Conservation (phyloP, 2,888 invertebrate genomes). For the Gryllus longicercus region DNA sequence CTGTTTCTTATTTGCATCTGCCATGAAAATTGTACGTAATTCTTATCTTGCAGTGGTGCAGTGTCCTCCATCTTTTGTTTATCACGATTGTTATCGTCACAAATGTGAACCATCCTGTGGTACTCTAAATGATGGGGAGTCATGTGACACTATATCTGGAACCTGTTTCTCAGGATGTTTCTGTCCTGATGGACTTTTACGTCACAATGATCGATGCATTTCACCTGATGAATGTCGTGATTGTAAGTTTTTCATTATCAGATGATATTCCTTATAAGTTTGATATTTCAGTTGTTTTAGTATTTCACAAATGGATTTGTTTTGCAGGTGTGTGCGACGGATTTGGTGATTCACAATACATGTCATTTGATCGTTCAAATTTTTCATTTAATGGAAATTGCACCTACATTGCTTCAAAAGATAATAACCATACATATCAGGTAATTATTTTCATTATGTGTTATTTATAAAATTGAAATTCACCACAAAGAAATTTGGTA, state of each 20-base stretch:
- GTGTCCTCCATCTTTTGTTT: conserved; percentile 73
- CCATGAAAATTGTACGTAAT: conserved; percentile 29
- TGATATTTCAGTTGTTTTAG: neutral
- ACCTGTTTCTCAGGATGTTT: conserved; percentile 80
- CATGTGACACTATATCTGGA: conserved; percentile 62
- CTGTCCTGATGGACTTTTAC: conserved; percentile 71
- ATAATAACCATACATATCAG: conserved; percentile 49
- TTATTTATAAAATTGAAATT: neutral
- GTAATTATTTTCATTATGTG: conserved; percentile 41
- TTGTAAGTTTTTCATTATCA: conserved; percentile 54
- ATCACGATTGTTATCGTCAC: conserved; percentile 75
- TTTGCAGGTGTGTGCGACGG: conserved; percentile 62
- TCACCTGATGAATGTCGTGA: conserved; percentile 70
- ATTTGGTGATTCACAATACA: conserved; percentile 74
- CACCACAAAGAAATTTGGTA: neutral
- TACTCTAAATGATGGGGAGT: conserved; percentile 54
- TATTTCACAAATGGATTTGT: neutral
- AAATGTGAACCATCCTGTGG: conserved; percentile 76
- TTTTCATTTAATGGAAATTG: conserved; percentile 81
- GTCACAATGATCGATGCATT: conserved; percentile 63
- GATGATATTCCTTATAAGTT: neutral
- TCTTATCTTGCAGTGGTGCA: conserved; percentile 54
- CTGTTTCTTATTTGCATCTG: conserved; percentile 23
- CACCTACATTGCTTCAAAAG: conserved; percentile 73
- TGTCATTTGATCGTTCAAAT: conserved; percentile 76